A percentile compares a stretch with the other conserved stretches of the same genome.
Conservation (phyloP, 2,888 invertebrate species). For the Ellobium chinense region DNA sequence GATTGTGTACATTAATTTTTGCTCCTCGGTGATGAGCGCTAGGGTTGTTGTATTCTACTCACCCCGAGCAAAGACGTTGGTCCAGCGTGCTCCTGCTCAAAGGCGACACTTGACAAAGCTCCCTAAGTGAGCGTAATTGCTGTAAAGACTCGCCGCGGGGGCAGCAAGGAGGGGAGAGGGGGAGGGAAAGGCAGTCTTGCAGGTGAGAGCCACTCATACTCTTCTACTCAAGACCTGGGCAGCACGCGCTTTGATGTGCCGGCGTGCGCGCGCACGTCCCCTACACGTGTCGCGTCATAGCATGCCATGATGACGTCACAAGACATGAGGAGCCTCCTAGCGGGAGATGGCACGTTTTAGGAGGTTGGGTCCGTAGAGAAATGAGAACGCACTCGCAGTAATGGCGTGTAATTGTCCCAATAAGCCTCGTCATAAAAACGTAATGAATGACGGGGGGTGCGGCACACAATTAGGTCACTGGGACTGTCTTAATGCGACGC, state of each 20-base stretch:
- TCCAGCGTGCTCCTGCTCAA: not conserved
- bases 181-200: not conserved
- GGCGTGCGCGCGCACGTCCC: slow-evolving; percentile 25
- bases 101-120: slow-evolving; percentile 1
- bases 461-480: not conserved
- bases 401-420: slow-evolving; percentile 32
- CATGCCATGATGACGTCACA: slow-evolving; percentile 31
- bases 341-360: slow-evolving; percentile 10
- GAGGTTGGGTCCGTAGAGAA: not conserved
- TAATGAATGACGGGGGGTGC: not conserved
- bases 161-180: not conserved
- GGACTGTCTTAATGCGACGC: no score
- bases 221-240: slow-evolving; percentile 1
- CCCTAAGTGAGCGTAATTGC: slow-evolving; percentile 26
- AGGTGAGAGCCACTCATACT: slow-evolving; percentile 12
- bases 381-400: not conserved
- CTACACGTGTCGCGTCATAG: slow-evolving; percentile 20
- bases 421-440: not conserved
- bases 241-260: slow-evolving; percentile 33
- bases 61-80: not conserved
- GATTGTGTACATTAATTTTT: not conserved
- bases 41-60: slow-evolving; percentile 12
- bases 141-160: slow-evolving; percentile 7
- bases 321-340: slow-evolving; percentile 16
- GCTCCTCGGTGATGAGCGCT: not conserved